These are phyloP conservation scores for Sarcophaga peregrina DNA, from an alignment of 1,140 invertebrate species.

Conservation along the genomic window DNA sequence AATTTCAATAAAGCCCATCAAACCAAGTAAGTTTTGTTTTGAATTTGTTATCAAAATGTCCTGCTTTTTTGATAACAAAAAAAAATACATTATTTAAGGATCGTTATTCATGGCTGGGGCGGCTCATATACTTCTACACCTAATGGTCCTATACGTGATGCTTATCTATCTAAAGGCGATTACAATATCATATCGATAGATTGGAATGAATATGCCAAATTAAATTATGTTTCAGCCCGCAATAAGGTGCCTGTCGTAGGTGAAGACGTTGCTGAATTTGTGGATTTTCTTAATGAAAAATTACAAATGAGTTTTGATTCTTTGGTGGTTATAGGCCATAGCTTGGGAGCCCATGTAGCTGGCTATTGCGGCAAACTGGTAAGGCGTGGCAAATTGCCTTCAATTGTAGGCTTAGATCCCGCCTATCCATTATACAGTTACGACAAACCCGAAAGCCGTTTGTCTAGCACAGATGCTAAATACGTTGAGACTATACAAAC, in stretches of 20 bases:
- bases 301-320: conserved; percentile 41
- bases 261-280: conserved; percentile 45
- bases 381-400: conserved; percentile 50
- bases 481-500: conserved; percentile 78
- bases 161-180: conserved; percentile 62
- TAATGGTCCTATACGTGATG: conserved; percentile 54
- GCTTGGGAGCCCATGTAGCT: conserved; percentile 66
- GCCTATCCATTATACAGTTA: conserved; percentile 48
- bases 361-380: conserved; percentile 57
- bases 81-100: conserved; percentile 43
- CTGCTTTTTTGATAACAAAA: no score
- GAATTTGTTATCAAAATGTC: neutral
- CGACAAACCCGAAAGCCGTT: conserved; percentile 52
- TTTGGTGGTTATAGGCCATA: conserved; percentile 51
- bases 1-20: conserved; percentile 36
- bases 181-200: conserved; percentile 70
- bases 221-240: conserved; percentile 68
- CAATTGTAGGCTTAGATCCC: conserved; percentile 66
- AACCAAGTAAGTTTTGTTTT: conserved; percentile 32
- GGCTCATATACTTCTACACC: conserved; percentile 41
- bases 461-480: conserved; percentile 70
- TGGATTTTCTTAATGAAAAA: conserved; percentile 48
- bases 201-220: conserved; percentile 67
- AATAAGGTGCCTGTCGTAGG: conserved; percentile 50
- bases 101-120: conserved; percentile 51